Evolutionary conservation across 2,888 invertebrate species (phyloP), one percentile per base, ranked within the genome.

Genomic region (Spodoptera exigua): DNA sequence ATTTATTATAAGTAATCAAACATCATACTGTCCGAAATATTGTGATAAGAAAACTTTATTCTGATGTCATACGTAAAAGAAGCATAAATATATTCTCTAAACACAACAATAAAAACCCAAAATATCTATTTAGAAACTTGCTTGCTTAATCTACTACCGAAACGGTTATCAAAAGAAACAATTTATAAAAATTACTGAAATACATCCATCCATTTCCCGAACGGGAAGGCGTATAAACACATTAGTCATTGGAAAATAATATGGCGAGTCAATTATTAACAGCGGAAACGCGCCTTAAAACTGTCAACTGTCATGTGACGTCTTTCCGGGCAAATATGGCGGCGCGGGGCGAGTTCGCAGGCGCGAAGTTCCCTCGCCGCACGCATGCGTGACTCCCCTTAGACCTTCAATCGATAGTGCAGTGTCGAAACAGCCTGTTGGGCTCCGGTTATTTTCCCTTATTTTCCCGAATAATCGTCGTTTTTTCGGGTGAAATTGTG

Each of bases 341-440:
- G 61, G 43, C 18, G 40, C 18, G 40, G 67, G 46, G 46, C 3
- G 34, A 34, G 7, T 17, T 17, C 70, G 80, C 82, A 64, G 70
- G 85, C 82, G 84, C 69, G 72, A 11, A 27, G 9, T 11, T 17
- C 10, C 7, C 21, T 5, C 21, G 39, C 11, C 45, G 12, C 70
- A 81, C 90, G 90, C 91, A 85, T 76, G 91, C 92, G 90, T 81
- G 80, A 56, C 80, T 80, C 81, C 81, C 82, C 83, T 74, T 72
- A 62, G 57, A 70, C 54, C 54, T 27, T 65, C 75, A 88, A 93
- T 94, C 93, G 87, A 94, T 94, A 93, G 87, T 89, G 91, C 89
- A 90, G 82, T 85, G 78, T 84, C 64, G 84, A 89, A 89, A 92
- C 92, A 90, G 93, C 90, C 92, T 91, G 93, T 93, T 90, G 90